These are phyloP conservation scores for Ophraella communa DNA, from an alignment of 2,888 invertebrate genomes.

Conservation along the genomic window DNA sequence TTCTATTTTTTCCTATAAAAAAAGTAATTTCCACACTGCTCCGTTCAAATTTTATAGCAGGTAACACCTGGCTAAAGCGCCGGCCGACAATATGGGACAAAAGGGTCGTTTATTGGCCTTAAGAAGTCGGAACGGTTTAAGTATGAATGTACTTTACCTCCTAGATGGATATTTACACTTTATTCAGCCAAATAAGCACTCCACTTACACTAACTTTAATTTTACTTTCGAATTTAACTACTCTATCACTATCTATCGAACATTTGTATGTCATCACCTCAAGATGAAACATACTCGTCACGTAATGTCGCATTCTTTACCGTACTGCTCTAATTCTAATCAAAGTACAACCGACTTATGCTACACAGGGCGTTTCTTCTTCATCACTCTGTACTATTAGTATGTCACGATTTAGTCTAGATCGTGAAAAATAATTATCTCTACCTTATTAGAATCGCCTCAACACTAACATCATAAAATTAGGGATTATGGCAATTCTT, in stretches of 20 bases:
- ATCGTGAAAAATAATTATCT: slow-evolving; percentile 33
- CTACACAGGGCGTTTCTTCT: slow-evolving; percentile 24
- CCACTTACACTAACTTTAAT: background rate
- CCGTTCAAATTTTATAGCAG: no score
- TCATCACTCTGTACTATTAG: slow-evolving; percentile 25
- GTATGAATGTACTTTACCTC: no score
- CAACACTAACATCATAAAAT: slow-evolving; percentile 1
- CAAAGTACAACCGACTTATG: slow-evolving; percentile 18
- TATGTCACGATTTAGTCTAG: slow-evolving; percentile 24
- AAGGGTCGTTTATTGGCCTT: no score
- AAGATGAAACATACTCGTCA: background rate
- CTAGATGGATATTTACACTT: no score
- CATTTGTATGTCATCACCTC: slow-evolving; percentile 3
- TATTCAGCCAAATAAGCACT: no score
- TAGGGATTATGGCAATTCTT: background rate
- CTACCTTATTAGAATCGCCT: slow-evolving; percentile 13
- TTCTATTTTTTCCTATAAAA: no score
- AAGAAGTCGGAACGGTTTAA: no score
- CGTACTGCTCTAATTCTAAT: slow-evolving; percentile 24
- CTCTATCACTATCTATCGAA: background rate
- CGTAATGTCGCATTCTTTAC: slow-evolving; percentile 11
- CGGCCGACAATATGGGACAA: no score
- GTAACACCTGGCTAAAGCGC: no score
- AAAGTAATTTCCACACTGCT: no score
- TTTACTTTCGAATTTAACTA: slow-evolving; percentile 2